These are phyloP conservation scores for Galaxea fascicularis DNA, from an alignment of 92 coral and sea anemone species.

Conservation along the genomic window DNA sequence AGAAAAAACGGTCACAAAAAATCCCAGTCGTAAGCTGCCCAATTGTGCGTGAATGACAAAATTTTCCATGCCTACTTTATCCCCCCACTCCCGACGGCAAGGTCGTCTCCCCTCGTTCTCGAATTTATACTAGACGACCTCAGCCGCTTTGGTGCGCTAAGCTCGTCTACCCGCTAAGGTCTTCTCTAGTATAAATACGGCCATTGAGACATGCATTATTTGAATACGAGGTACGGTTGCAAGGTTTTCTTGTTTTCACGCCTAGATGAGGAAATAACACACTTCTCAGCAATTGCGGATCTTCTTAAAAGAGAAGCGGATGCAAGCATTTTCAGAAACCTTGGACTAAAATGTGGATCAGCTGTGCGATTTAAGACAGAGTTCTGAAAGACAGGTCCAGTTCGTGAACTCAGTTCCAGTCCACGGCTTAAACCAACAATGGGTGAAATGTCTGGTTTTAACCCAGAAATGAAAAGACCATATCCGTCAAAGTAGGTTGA, in stretches of 20 bases:
- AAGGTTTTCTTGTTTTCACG: no score
- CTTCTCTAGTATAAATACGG: no score
- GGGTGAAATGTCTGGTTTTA: constrained; percentile 50
- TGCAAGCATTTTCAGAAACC: constrained; percentile 37
- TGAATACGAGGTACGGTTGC: no score
- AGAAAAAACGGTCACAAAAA: no score
- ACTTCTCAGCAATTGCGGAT: constrained; percentile 17
- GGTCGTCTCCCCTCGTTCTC: neutral
- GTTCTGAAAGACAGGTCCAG: constrained; percentile 23
- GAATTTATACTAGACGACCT: neutral
- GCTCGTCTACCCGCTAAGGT: no score
- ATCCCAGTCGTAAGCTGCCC: neutral
- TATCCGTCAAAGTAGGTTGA: constrained; percentile 38
- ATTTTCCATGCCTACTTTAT: neutral
- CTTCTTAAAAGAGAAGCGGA: constrained; percentile 45
- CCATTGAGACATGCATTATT: no score
- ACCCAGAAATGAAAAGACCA: constrained; percentile 39
- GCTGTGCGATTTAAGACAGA: constrained; percentile 39
- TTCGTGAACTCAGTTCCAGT: constrained; percentile 8
- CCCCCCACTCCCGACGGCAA: constrained; percentile 17
- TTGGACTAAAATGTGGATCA: constrained; percentile 43
- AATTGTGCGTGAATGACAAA: neutral
- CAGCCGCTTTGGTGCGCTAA: no score
- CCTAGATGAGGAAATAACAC: constrained; percentile 40
- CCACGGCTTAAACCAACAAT: constrained; percentile 39